phyloP scores from a whole-genome alignment of 30 jellyfish, hydroid and myxozoan species.

The Clytia hemisphaerica region DNA sequence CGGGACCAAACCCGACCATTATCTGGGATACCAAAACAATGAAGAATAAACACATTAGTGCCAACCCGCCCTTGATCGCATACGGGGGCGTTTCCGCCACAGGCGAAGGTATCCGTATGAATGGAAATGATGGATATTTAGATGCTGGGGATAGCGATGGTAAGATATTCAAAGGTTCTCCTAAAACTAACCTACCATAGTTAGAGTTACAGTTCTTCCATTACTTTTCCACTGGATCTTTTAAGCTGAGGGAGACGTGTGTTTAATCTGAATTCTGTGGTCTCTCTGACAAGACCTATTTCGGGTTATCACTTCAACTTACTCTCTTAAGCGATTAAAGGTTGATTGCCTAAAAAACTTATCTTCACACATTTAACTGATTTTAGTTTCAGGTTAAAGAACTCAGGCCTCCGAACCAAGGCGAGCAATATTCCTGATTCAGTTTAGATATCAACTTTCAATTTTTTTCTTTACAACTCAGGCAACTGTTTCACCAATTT shows the following conservation, averaged over 20 bases:
- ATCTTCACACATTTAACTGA: too few relatives aligned
- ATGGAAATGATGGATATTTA: conserved; percentile 70
- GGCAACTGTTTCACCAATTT: conserved; percentile 92
- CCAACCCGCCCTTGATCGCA: conserved; percentile 70
- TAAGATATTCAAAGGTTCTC: neutral
- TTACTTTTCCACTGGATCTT: too few relatives aligned
- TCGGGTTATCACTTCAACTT: too few relatives aligned
- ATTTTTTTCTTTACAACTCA: conserved; percentile 6
- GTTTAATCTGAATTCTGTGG: too few relatives aligned
- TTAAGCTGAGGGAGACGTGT: too few relatives aligned
- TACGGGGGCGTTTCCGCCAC: conserved; percentile 44
- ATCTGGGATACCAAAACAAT: conserved; percentile 79
- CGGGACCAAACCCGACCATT: conserved; percentile 87
- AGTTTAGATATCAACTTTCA: neutral
- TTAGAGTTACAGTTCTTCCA: too few relatives aligned
- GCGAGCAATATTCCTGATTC: neutral
- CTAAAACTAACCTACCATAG: neutral
- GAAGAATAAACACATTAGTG: conserved; percentile 66
- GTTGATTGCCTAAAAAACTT: too few relatives aligned
- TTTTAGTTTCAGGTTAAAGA: too few relatives aligned
- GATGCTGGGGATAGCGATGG: conserved; percentile 96
- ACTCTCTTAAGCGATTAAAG: too few relatives aligned
- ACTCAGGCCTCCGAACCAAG: too few relatives aligned
- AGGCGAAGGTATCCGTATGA: conserved; percentile 38
- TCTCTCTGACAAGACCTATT: too few relatives aligned